Evolutionary conservation across 2,797 vertebrate genomes (phyloP).

Genomic region (Pangasius djambal): DNA sequence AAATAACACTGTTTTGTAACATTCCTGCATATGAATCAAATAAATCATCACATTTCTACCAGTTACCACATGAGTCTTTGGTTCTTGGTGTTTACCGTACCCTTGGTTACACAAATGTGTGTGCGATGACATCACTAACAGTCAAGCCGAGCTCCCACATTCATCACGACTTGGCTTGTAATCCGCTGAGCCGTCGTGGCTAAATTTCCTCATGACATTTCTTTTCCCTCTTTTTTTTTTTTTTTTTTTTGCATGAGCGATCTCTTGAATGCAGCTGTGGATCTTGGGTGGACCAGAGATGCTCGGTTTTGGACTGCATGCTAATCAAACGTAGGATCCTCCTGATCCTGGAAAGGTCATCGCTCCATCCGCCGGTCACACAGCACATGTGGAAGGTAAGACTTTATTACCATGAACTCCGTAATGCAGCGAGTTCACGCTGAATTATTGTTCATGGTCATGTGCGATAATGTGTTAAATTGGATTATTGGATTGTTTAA

Average conservation of each 20-base stretch:
- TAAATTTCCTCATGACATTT: constrained; percentile 41
- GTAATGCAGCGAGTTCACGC: background rate
- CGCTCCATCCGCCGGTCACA: constrained; percentile 66
- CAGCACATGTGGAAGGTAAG: background rate
- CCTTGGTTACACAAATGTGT: constrained; percentile 28
- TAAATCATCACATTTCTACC: constrained; percentile 22
- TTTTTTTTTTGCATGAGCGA: constrained; percentile 52
- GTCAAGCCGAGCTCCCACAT: constrained; percentile 21
- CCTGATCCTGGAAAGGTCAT: constrained; percentile 51
- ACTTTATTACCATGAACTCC: background rate
- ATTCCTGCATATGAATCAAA: constrained; percentile 31
- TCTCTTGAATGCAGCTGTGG: constrained; percentile 68
- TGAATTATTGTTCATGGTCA: background rate
- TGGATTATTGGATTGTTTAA: background rate
- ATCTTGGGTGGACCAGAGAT: constrained; percentile 71
- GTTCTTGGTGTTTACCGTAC: constrained; percentile 25
- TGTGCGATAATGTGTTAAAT: background rate
- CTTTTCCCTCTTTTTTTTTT: constrained; percentile 17
- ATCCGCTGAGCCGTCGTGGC: constrained; percentile 5
- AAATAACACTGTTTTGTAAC: constrained; percentile 26
- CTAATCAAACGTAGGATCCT: constrained; percentile 68
- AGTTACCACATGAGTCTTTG: constrained; percentile 15
- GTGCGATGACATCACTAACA: constrained; percentile 7
- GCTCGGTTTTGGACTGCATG: constrained; percentile 63
- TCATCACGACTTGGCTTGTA: constrained; percentile 26